Evolutionary conservation across 1,140 invertebrate genomes (phyloP).

Genomic region (Euwallacea fornicatus): DNA sequence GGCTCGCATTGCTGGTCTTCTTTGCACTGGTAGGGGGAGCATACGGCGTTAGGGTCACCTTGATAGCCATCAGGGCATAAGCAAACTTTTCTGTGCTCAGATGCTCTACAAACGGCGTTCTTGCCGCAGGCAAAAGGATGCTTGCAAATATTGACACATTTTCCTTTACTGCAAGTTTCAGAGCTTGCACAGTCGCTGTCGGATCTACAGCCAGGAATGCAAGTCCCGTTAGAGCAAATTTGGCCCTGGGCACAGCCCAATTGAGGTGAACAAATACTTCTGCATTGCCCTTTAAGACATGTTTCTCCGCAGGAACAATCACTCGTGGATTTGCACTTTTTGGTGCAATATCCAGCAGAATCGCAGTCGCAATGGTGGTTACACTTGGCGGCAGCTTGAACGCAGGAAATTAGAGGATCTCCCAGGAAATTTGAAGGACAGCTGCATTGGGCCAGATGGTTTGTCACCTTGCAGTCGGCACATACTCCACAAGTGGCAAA

Average conservation of each 20-base stretch:
- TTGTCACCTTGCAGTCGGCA: slow-evolving; percentile 77
- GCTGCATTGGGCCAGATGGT: slow-evolving; percentile 81
- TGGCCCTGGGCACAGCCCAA: slow-evolving; percentile 54
- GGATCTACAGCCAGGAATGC: slow-evolving; percentile 72
- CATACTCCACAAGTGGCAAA: slow-evolving; percentile 75
- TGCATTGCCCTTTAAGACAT: slow-evolving; percentile 65
- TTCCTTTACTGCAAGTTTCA: slow-evolving; percentile 72
- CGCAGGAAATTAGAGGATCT: slow-evolving; percentile 76
- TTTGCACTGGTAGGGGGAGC: slow-evolving; percentile 75
- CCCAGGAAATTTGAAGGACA: slow-evolving; percentile 80
- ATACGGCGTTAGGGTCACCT: slow-evolving; percentile 74
- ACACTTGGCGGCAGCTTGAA: slow-evolving; percentile 66
- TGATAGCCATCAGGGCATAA: slow-evolving; percentile 81
- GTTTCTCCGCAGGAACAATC: slow-evolving; percentile 78
- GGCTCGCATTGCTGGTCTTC: slow-evolving; percentile 75
- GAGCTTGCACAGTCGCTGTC: slow-evolving; percentile 80
- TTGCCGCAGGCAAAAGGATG: slow-evolving; percentile 67
- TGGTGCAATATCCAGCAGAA: slow-evolving; percentile 74
- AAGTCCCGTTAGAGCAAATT: slow-evolving; percentile 65
- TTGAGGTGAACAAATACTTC: slow-evolving; percentile 62
- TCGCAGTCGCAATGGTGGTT: slow-evolving; percentile 73
- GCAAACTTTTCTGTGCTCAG: slow-evolving; percentile 78
- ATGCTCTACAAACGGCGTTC: slow-evolving; percentile 74
- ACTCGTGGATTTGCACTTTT: slow-evolving; percentile 64
- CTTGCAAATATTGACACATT: slow-evolving; percentile 78